Conservation (phyloP, 92 coral and sea anemone species). For the Nematostella vectensis region DNA sequence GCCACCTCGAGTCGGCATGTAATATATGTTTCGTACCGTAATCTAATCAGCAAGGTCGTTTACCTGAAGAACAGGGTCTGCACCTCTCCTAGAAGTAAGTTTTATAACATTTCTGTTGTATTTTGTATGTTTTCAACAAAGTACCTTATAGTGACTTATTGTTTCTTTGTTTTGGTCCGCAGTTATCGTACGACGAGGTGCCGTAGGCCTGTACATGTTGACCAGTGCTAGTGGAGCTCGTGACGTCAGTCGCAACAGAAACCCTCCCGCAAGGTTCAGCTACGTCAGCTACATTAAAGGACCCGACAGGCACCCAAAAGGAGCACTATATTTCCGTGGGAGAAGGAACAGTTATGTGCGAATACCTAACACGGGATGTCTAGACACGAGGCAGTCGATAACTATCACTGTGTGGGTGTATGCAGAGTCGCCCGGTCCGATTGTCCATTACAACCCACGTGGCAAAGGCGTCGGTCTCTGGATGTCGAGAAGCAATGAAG, state of each 20-base stretch:
- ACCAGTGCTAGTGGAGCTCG: conserved; percentile 32
- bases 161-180: too few species aligned
- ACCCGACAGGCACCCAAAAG: conserved; percentile 46
- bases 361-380: conserved; percentile 48
- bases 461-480: conserved; percentile 52
- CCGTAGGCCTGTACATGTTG: conserved; percentile 36
- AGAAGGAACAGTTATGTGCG: conserved; percentile 41
- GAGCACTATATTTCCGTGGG: conserved; percentile 38
- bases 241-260: conserved; percentile 36
- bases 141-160: too few species aligned
- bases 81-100: conserved; percentile 10
- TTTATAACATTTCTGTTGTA: too few species aligned
- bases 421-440: conserved; percentile 61
- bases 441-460: conserved; percentile 33
- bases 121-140: too few species aligned
- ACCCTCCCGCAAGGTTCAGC: conserved; percentile 25
- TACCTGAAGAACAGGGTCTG: conserved; percentile 13
- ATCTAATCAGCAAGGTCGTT: neutral
- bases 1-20: conserved; percentile 17
- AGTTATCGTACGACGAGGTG: conserved; percentile 39
- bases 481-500: conserved; percentile 46
- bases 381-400: conserved; percentile 43
- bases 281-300: conserved; percentile 21
- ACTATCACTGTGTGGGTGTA: conserved; percentile 34
- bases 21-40: neutral